These are phyloP conservation scores for Gymnobelideus leadbeateri DNA, from an alignment of 2,113 vertebrate species.

Conservation along the genomic window DNA sequence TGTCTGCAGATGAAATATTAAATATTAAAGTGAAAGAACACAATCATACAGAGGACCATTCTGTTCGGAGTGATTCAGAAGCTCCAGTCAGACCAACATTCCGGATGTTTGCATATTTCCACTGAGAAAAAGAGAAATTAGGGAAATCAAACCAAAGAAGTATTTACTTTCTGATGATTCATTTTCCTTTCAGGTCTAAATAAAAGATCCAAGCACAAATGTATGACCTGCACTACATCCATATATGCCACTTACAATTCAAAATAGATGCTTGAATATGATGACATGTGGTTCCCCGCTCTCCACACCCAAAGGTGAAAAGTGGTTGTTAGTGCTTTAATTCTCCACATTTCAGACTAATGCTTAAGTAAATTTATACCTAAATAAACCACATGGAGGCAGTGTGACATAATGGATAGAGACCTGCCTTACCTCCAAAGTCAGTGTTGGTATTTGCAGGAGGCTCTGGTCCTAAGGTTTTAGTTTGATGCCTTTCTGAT, in stretches of 20 bases:
- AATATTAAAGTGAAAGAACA: no score
- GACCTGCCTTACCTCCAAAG: neutral
- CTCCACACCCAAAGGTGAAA: neutral
- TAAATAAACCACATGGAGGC: neutral
- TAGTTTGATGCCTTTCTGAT: neutral
- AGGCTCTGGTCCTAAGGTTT: slow-evolving; percentile 3
- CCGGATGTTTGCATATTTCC: slow-evolving; percentile 48
- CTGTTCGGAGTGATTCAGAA: slow-evolving; percentile 46
- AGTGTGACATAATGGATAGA: neutral
- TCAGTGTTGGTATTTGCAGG: neutral
- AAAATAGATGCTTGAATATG: slow-evolving; percentile 33
- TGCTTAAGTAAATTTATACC: neutral
- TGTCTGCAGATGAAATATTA: neutral
- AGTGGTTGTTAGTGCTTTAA: slow-evolving; percentile 28
- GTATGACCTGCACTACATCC: slow-evolving; percentile 19
- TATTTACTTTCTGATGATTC: slow-evolving; percentile 25
- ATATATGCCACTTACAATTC: slow-evolving; percentile 18
- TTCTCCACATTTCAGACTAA: neutral
- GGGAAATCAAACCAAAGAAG: slow-evolving; percentile 27
- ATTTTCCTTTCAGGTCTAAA: slow-evolving; percentile 40
- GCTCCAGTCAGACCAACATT: slow-evolving; percentile 11
- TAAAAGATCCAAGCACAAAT: slow-evolving; percentile 29
- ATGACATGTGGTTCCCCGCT: neutral
- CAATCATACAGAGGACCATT: neutral
- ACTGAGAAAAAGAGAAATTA: slow-evolving; percentile 48